A percentile compares a stretch with the other conserved stretches of the same genome.
Evolutionary conservation across 2,797 vertebrate genomes (phyloP).

Genomic region (Pseudocheirus occidentalis): DNA sequence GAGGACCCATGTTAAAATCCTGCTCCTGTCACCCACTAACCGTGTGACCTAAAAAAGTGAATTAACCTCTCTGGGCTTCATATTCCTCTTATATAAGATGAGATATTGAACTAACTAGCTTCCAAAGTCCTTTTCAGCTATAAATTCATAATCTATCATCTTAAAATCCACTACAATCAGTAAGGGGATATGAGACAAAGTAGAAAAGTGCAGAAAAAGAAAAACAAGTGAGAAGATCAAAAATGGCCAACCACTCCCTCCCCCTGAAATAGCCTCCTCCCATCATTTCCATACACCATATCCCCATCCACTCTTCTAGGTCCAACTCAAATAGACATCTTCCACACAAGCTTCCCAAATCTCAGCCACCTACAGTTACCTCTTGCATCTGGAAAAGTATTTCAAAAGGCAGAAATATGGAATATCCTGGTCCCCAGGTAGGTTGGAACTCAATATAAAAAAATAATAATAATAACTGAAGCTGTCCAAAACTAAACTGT

Average conservation of each 20-base stretch:
- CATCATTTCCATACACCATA: neutral
- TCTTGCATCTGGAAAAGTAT: neutral
- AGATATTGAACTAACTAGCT: neutral
- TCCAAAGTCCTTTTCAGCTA: neutral
- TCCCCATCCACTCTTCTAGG: neutral
- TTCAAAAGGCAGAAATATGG: neutral
- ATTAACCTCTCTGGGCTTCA: neutral
- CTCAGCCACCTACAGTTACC: neutral
- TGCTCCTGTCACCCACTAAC: neutral
- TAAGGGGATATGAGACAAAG: conserved; percentile 7
- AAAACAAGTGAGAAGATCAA: neutral
- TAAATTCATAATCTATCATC: neutral
- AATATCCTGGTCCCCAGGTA: neutral
- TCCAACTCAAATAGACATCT: neutral
- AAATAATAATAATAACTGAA: neutral
- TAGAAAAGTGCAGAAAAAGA: neutral
- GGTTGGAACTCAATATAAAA: neutral
- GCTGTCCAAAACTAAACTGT: neutral
- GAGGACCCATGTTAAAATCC: neutral
- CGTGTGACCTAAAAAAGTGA: neutral
- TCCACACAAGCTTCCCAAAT: neutral
- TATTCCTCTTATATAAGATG: neutral
- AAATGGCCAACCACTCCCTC: neutral
- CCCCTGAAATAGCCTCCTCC: neutral
- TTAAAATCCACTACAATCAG: neutral